These are phyloP conservation scores for Thysanoteuthis rhombus DNA, from an alignment of 2,888 invertebrate species.

Conservation along the genomic window DNA sequence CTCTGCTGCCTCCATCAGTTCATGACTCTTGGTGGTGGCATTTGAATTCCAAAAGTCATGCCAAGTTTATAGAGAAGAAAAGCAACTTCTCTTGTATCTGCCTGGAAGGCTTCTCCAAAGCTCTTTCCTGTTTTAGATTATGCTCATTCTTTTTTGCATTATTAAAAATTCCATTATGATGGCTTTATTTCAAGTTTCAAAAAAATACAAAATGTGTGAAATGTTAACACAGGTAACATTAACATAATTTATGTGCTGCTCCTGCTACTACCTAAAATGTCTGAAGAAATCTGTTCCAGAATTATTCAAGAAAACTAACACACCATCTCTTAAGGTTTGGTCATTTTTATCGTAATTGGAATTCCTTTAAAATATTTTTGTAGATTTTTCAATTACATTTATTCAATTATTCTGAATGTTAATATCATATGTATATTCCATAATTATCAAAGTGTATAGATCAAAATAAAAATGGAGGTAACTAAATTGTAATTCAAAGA, in stretches of 20 bases:
- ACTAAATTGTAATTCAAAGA: too few species aligned
- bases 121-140: conserved; percentile 12
- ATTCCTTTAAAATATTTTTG: not conserved
- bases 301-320: not conserved
- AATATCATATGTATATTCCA: too few species aligned
- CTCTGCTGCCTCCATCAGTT: not conserved
- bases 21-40: not conserved
- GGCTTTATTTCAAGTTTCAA: not conserved
- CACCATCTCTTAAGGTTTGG: not conserved
- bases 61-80: not conserved
- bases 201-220: not conserved
- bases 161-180: not conserved
- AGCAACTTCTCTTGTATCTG: not conserved
- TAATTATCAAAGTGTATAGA: too few species aligned
- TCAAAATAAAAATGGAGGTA: too few species aligned
- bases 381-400: not conserved
- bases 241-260: not conserved
- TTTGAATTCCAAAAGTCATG: not conserved
- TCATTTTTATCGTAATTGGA: not conserved
- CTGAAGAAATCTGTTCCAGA: not conserved
- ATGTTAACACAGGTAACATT: not conserved
- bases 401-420: too few species aligned
- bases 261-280: not conserved
- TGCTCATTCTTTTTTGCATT: not conserved
- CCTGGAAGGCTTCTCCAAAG: not conserved